phyloP scores from a whole-genome alignment of 2,113 vertebrate genomes.

The Zeus faber region DNA sequence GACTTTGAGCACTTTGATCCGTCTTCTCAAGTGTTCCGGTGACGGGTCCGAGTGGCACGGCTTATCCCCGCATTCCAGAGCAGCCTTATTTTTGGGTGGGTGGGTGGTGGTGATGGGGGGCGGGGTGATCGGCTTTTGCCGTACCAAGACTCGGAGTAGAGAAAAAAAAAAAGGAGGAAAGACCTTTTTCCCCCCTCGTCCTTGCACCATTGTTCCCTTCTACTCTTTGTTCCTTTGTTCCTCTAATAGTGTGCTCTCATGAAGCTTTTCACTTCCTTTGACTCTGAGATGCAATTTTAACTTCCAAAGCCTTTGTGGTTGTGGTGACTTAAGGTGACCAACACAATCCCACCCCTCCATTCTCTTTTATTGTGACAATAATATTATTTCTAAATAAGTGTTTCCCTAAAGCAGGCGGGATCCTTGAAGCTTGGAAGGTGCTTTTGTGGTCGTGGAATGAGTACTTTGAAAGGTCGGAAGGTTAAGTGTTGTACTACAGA shows the following conservation, averaged over 20 bases:
- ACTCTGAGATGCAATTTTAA: conserved; percentile 35
- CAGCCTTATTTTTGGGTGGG: no score
- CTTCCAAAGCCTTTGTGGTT: conserved; percentile 23
- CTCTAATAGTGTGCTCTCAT: conserved; percentile 23
- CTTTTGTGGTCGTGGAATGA: no score
- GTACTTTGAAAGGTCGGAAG: neutral
- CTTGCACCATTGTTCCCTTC: conserved; percentile 35
- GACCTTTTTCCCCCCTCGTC: conserved; percentile 6
- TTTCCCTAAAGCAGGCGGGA: conserved; percentile 6
- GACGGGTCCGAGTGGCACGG: conserved; percentile 51
- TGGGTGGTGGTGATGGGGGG: no score
- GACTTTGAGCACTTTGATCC: conserved; percentile 26
- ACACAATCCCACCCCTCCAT: neutral
- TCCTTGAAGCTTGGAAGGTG: neutral
- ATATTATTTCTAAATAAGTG: conserved; percentile 15
- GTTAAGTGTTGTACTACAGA: no score
- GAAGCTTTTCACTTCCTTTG: conserved; percentile 28
- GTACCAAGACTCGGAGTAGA: conserved; percentile 46
- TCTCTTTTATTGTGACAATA: conserved; percentile 7
- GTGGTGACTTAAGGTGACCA: conserved; percentile 17
- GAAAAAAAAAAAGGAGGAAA: conserved; percentile 26
- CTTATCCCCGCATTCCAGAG: conserved; percentile 59
- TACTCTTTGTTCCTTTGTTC: conserved; percentile 51
- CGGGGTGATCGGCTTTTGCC: conserved; percentile 49
- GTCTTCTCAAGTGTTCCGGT: conserved; percentile 20